Percentiles rank a stretch among this genome's conserved stretches.
phyloP scores from a whole-genome alignment of 2,113 vertebrate genomes.

The Chaetorhynchus papuensis region DNA sequence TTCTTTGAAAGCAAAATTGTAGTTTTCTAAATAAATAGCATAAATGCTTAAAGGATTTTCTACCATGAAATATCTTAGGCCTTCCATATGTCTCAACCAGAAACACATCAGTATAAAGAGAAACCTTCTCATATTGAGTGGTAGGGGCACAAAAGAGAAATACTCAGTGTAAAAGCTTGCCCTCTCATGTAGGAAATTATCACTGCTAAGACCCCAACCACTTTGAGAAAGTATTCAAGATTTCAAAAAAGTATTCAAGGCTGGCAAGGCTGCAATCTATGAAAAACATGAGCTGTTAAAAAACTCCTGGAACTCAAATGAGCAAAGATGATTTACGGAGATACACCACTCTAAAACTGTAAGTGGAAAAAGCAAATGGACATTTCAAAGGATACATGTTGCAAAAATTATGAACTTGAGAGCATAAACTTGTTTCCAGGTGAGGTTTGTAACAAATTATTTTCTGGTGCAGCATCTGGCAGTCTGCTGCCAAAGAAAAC shows the following conservation, averaged over 20 bases:
- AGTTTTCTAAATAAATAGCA: background rate
- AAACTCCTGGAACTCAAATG: background rate
- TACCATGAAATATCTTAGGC: background rate
- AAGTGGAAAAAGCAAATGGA: background rate
- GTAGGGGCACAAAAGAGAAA: background rate
- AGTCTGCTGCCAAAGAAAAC: background rate
- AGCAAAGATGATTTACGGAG: background rate
- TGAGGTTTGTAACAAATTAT: background rate
- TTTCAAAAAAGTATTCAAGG: background rate
- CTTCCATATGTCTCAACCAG: background rate
- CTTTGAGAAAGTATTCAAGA: too few species aligned
- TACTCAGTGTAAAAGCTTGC: background rate
- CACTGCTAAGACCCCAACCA: background rate
- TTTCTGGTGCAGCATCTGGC: background rate
- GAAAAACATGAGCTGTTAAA: background rate
- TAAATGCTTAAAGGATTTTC: background rate
- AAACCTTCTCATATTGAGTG: background rate
- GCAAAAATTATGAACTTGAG: background rate
- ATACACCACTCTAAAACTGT: background rate
- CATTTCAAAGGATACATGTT: background rate
- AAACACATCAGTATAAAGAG: background rate
- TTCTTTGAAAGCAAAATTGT: background rate
- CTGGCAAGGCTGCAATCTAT: background rate
- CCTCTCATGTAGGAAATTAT: background rate
- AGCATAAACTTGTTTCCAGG: background rate